A percentile compares a stretch with the other conserved stretches of the same genome.
phyloP scores from a whole-genome alignment of 2,797 vertebrate species.

The Simalia tracyae region DNA sequence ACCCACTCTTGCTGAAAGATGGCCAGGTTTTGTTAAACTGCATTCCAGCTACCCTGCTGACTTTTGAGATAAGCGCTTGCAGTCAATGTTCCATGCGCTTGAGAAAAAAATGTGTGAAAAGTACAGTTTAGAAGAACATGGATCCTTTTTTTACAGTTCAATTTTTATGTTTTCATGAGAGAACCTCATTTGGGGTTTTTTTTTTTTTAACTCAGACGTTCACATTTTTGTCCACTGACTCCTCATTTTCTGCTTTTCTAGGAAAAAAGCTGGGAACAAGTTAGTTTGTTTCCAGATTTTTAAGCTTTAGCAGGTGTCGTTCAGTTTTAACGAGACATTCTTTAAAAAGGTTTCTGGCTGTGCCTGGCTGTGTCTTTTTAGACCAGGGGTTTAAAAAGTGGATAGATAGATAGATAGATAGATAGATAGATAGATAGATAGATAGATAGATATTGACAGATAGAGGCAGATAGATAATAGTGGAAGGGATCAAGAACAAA shows the following conservation, averaged over 20 bases:
- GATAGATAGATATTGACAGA: not conserved
- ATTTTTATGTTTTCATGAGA: constrained; percentile 59
- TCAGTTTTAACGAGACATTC: constrained; percentile 19
- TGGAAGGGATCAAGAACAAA: constrained; percentile 8
- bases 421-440: not conserved
- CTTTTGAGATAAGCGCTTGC: constrained; percentile 77
- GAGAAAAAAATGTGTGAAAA: constrained; percentile 72
- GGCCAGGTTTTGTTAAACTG: constrained; percentile 80
- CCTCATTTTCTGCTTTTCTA: constrained; percentile 51
- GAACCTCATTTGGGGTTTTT: constrained; percentile 26
- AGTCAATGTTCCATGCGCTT: constrained; percentile 74
- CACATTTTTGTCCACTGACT: constrained; percentile 40
- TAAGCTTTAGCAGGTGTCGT: constrained; percentile 57
- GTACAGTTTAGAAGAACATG: constrained; percentile 70
- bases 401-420: not conserved
- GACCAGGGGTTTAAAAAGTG: not conserved
- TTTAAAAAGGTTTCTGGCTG: not conserved
- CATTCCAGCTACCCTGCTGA: constrained; percentile 80
- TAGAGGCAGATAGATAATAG: not conserved
- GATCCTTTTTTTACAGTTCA: constrained; percentile 54
- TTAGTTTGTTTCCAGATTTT: constrained; percentile 63
- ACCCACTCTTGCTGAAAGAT: constrained; percentile 83
- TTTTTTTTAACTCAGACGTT: constrained; percentile 38
- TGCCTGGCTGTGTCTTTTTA: not conserved
- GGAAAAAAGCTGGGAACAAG: constrained; percentile 50